Evolutionary conservation across 2,888 invertebrate genomes (phyloP).

Genomic region (Tortricodes alternella): DNA sequence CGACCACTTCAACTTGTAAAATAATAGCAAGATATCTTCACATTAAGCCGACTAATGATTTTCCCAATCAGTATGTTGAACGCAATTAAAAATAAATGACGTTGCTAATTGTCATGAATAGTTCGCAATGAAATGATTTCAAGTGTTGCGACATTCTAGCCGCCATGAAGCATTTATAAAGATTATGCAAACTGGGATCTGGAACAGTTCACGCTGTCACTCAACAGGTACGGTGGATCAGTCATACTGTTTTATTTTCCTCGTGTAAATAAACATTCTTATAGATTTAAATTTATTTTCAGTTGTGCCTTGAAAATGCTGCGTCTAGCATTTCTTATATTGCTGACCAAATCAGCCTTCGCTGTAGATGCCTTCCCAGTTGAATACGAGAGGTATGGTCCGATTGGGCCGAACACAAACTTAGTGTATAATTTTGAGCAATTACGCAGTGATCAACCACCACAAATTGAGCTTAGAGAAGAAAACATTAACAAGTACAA

Average conservation of each 20-base stretch:
- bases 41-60: too few relatives aligned
- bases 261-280: slow-evolving; percentile 20
- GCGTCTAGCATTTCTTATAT: slow-evolving; percentile 33
- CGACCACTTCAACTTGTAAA: too few relatives aligned
- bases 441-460: slow-evolving; percentile 44
- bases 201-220: slow-evolving; percentile 12
- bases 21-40: too few relatives aligned
- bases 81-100: slow-evolving; percentile 24
- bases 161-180: slow-evolving; percentile 12
- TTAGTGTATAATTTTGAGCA: slow-evolving; percentile 51
- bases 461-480: slow-evolving; percentile 49
- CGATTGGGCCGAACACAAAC: slow-evolving; percentile 41
- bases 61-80: neutral
- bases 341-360: slow-evolving; percentile 40
- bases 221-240: slow-evolving; percentile 30
- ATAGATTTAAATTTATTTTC: slow-evolving; percentile 29
- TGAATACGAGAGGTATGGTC: slow-evolving; percentile 28
- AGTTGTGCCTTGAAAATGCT: slow-evolving; percentile 44
- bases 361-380: slow-evolving; percentile 32
- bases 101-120: slow-evolving; percentile 10
- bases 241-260: neutral
- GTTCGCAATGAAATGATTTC: slow-evolving; percentile 4
- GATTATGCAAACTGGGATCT: neutral
- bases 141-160: slow-evolving; percentile 12
- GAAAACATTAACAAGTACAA: slow-evolving; percentile 51